A percentile compares a stretch with the other conserved stretches of the same genome.
Evolutionary conservation across 2,888 invertebrate genomes (phyloP).

Genomic region (Therioaphis trifolii): DNA sequence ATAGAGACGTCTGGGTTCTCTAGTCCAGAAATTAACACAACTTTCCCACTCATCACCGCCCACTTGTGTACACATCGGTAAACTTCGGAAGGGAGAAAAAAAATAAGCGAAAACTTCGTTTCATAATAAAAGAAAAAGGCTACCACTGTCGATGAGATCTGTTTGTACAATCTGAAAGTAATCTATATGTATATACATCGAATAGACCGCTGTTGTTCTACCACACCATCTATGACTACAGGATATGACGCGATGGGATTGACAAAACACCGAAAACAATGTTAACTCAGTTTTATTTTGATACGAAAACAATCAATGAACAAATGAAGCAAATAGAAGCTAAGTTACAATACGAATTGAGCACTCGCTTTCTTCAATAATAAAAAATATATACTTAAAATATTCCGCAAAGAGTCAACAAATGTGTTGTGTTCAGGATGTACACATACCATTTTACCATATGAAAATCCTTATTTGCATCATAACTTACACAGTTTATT

Average conservation of each 20-base stretch:
- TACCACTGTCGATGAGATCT: background rate
- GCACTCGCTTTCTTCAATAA: background rate
- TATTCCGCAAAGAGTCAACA: too few relatives aligned
- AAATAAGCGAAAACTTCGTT: constrained; percentile 34
- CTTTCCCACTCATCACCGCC: background rate
- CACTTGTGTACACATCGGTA: constrained; percentile 18
- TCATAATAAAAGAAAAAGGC: constrained; percentile 10
- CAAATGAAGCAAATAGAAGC: background rate
- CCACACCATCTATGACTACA: background rate
- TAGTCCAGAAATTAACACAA: constrained; percentile 47
- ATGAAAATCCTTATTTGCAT: too few relatives aligned
- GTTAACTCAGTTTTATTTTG: background rate
- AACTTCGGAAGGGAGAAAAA: constrained; percentile 1
- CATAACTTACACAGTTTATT: too few relatives aligned
- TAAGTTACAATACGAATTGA: background rate
- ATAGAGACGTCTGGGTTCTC: constrained; percentile 6
- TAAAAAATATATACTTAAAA: too few relatives aligned
- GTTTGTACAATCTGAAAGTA: background rate
- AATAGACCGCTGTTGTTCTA: background rate
- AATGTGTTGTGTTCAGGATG: too few relatives aligned
- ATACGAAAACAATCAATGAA: background rate
- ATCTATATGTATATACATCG: constrained; percentile 11
- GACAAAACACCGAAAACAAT: background rate
- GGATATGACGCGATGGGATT: background rate
- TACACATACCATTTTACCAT: too few relatives aligned